Percentiles rank a stretch among this genome's conserved stretches.
phyloP scores from a whole-genome alignment of 2,888 invertebrate species.

The Brachynemurus nebulosus region DNA sequence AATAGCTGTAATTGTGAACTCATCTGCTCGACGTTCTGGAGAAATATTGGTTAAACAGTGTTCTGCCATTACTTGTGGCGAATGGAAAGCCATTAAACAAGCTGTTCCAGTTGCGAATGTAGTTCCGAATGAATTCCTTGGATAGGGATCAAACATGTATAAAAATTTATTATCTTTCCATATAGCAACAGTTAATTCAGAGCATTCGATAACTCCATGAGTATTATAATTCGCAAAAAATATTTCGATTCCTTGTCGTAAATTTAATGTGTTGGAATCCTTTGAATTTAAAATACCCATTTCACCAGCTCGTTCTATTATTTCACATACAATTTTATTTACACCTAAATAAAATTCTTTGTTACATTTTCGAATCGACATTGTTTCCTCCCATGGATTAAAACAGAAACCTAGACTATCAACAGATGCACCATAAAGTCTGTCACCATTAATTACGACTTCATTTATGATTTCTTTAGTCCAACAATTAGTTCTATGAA shows the following conservation, averaged over 20 bases:
- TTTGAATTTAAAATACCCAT: conserved; percentile 36
- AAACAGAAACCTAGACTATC: conserved; percentile 39
- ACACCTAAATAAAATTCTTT: conserved; percentile 33
- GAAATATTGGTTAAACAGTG: conserved; percentile 40
- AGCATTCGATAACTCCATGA: conserved; percentile 38
- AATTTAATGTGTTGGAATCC: conserved; percentile 25
- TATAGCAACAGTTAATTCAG: conserved; percentile 33
- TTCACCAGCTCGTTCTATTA: conserved; percentile 32
- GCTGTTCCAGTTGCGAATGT: conserved; percentile 36
- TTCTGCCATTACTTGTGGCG: conserved; percentile 34
- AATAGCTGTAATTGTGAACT: conserved; percentile 30
- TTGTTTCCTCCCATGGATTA: conserved; percentile 39
- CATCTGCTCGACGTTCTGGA: conserved; percentile 28
- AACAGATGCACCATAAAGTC: conserved; percentile 36
- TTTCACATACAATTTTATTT: conserved; percentile 28
- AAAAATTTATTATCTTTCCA: conserved; percentile 42
- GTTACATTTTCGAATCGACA: conserved; percentile 31
- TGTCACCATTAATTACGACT: conserved; percentile 36
- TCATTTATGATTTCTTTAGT: conserved; percentile 41
- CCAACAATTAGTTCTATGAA: conserved; percentile 44
- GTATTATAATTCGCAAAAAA: conserved; percentile 39
- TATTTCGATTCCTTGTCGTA: conserved; percentile 34
- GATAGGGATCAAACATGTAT: conserved; percentile 45
- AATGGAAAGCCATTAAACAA: conserved; percentile 38
- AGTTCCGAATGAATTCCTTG: conserved; percentile 31